Evolutionary conservation across 1,140 invertebrate species (phyloP).

Genomic region (Achatina immaculata): DNA sequence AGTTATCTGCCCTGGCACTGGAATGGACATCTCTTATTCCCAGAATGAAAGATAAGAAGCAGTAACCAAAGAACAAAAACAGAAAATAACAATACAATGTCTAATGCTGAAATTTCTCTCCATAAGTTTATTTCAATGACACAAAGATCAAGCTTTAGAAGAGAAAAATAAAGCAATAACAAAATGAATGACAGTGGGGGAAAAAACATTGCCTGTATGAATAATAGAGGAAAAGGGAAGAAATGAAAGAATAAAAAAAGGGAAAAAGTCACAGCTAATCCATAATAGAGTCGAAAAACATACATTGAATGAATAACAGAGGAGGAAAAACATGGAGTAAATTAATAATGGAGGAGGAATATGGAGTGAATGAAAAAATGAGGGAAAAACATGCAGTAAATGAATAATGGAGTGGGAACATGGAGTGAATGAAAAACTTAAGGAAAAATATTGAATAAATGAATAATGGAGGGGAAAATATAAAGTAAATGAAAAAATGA

Average conservation of each 20-base stretch:
- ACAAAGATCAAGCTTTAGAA: no score
- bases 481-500: not conserved
- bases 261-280: no score
- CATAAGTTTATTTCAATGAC: no score
- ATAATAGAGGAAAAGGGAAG: constrained; percentile 8
- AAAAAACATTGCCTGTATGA: no score
- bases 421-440: not conserved
- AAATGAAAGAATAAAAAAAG: not conserved
- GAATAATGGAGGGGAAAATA: not conserved
- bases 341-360: not conserved
- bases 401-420: not conserved
- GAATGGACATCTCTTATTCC: no score
- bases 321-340: constrained; percentile 1
- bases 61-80: no score
- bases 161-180: no score
- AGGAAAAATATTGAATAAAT: not conserved
- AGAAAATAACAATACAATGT: no score
- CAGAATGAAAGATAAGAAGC: no score
- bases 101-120: no score
- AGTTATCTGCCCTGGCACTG: no score
- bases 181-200: no score
- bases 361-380: not conserved
- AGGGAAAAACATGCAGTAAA: not conserved
- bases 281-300: not conserved
- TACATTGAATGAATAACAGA: not conserved